A percentile compares a stretch with the other conserved stretches of the same genome.
phyloP scores from a whole-genome alignment of 2,797 vertebrate species.

The Cynopterus sphinx region DNA sequence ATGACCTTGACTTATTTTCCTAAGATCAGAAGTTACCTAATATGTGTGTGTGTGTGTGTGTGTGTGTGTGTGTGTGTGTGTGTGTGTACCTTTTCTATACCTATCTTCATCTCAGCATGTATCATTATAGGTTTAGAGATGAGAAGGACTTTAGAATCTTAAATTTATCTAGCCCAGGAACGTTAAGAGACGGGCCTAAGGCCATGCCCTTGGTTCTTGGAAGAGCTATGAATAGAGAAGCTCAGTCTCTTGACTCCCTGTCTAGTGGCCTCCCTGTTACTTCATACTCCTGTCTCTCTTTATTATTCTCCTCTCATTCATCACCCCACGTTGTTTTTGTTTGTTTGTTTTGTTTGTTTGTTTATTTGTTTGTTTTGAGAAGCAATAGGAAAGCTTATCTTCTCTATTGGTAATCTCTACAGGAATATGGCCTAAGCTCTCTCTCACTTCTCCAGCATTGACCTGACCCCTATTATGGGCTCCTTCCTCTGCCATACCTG shows the following conservation, averaged over 20 bases:
- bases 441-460: neutral
- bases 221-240: neutral
- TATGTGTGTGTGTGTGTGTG: no score
- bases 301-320: neutral
- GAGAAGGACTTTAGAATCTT: neutral
- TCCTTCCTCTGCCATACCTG: neutral
- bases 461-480: neutral
- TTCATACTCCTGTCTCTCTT: neutral
- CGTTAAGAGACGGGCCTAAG: neutral
- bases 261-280: neutral
- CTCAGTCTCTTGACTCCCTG: neutral
- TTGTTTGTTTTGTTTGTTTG: neutral
- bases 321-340: rapidly evolving
- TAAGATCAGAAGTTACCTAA: neutral
- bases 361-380: neutral
- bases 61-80: no score
- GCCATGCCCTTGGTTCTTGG: neutral
- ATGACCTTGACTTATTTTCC: neutral
- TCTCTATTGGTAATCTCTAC: neutral
- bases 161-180: neutral
- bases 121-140: neutral
- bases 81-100: neutral
- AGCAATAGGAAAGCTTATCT: neutral
- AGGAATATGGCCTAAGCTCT: neutral
- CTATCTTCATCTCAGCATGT: neutral